Conservation (phyloP, 2,888 invertebrate genomes). For the Eupithecia subumbrata region DNA sequence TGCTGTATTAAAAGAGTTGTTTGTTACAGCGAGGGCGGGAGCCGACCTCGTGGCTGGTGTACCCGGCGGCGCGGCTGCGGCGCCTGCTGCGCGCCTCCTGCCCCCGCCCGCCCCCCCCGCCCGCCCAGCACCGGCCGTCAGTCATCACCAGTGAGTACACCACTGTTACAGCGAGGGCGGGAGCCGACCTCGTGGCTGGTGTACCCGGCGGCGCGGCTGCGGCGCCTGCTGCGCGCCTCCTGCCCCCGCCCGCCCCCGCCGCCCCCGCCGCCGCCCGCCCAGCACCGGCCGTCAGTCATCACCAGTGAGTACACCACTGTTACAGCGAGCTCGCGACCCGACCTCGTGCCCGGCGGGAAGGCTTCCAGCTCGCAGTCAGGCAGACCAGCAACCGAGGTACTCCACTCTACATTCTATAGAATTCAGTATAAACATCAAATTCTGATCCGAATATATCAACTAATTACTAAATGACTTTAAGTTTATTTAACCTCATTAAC, state of each 20-base stretch:
- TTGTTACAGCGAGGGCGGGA: constrained; percentile 53
- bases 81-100: constrained; percentile 57
- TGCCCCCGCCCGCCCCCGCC: constrained; percentile 36
- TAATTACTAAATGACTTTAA: too few relatives aligned
- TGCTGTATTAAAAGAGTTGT: not conserved
- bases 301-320: constrained; percentile 10
- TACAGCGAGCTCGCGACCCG: constrained; percentile 56
- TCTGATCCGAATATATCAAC: not conserved
- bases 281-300: not conserved
- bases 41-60: constrained; percentile 62
- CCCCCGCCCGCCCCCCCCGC: constrained; percentile 16
- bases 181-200: constrained; percentile 61
- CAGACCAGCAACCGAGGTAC: not conserved
- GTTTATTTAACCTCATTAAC: too few relatives aligned
- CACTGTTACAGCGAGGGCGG: constrained; percentile 51
- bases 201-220: constrained; percentile 66
- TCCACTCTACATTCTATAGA: not conserved
- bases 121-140: not conserved
- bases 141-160: not conserved
- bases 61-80: constrained; percentile 65
- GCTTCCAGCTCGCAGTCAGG: too few relatives aligned
- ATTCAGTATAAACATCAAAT: not conserved
- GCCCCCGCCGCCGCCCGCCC: constrained; percentile 44
- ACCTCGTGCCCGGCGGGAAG: constrained; percentile 61
- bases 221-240: constrained; percentile 57